These are phyloP conservation scores for Acleris holmiana DNA, from an alignment of 2,888 invertebrate genomes.

Conservation along the genomic window DNA sequence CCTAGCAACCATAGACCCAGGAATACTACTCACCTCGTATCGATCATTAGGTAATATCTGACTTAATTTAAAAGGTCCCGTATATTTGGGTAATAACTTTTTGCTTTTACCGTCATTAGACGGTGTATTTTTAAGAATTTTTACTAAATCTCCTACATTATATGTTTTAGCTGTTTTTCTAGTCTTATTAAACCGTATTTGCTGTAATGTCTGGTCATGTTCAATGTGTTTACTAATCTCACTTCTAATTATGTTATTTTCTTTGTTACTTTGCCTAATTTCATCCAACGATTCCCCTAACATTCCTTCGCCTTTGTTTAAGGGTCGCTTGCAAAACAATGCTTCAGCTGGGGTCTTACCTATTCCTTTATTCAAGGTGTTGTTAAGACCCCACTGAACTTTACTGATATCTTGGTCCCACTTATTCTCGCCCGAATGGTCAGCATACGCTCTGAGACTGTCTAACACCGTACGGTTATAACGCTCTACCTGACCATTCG, in stretches of 20 bases:
- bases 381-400: slow-evolving; percentile 27
- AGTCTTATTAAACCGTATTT: neutral
- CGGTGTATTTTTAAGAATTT: neutral
- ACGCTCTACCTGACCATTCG: slow-evolving; percentile 8
- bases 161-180: neutral
- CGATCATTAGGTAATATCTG: slow-evolving; percentile 23
- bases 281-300: slow-evolving; percentile 1
- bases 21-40: slow-evolving; percentile 12
- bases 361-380: slow-evolving; percentile 16
- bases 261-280: neutral
- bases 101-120: slow-evolving; percentile 21
- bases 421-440: neutral
- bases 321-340: neutral
- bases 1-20: neutral
- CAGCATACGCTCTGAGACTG: neutral
- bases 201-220: neutral
- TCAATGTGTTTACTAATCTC: slow-evolving; percentile 5
- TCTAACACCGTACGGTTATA: neutral
- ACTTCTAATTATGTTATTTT: neutral
- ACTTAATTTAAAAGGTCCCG: slow-evolving; percentile 18
- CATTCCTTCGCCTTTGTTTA: neutral
- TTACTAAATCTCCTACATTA: slow-evolving; percentile 23
- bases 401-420: neutral
- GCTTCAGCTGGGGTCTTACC: slow-evolving; percentile 17
- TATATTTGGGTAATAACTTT: slow-evolving; percentile 22